Percentiles rank a stretch among this genome's conserved stretches.
These are phyloP conservation scores for Dyspetes luteomarginatus DNA, from an alignment of 2,888 invertebrate species.

Conservation along the genomic window DNA sequence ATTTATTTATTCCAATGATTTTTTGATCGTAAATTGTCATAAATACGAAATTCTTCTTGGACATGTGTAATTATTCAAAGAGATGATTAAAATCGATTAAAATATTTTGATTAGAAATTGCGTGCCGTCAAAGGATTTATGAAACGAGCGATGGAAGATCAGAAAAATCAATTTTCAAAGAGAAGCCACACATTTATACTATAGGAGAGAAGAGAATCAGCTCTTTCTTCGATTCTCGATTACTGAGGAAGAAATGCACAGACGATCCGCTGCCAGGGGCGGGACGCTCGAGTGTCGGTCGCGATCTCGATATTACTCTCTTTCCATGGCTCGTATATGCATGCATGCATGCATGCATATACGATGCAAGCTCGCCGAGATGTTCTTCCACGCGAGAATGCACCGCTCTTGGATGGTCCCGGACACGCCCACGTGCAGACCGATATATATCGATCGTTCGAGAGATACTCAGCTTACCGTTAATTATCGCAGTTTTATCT, in stretches of 20 bases:
- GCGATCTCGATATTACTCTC: constrained; percentile 61
- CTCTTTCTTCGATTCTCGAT: constrained; percentile 15
- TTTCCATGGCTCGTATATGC: constrained; percentile 6
- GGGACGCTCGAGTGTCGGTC: constrained; percentile 58
- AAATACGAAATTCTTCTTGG: no score
- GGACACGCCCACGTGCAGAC: constrained; percentile 60
- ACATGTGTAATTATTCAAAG: no score
- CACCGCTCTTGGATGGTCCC: constrained; percentile 67
- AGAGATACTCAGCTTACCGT: constrained; percentile 65
- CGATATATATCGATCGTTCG: constrained; percentile 63
- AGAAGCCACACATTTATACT: not conserved
- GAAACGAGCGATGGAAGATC: constrained; percentile 1
- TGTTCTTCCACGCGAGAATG: constrained; percentile 69
- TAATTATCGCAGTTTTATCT: constrained; percentile 72
- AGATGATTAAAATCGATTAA: not conserved
- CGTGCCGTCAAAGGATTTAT: not conserved
- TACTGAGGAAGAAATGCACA: constrained; percentile 16
- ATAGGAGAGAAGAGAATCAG: not conserved
- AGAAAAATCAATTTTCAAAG: constrained; percentile 43
- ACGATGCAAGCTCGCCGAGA: constrained; percentile 5
- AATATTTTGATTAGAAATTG: not conserved
- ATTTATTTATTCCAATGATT: not conserved
- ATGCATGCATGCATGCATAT: constrained; percentile 49
- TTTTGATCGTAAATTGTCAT: not conserved
- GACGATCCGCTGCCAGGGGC: constrained; percentile 22